These are phyloP conservation scores for Drosophila biarmipes DNA, from an alignment of 1,140 invertebrate species.

Conservation along the genomic window DNA sequence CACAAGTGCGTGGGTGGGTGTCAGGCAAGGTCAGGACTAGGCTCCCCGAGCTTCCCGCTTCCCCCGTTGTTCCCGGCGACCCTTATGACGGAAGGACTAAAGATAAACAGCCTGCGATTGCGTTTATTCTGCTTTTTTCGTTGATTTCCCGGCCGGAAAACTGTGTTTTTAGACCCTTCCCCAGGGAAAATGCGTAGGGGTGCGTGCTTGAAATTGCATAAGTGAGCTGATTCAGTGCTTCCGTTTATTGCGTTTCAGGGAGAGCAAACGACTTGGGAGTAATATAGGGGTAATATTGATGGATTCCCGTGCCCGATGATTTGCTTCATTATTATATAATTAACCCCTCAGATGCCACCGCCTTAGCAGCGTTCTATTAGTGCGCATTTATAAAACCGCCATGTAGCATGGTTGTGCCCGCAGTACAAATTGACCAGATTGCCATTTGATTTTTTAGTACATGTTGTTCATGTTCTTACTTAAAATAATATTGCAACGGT, in stretches of 20 bases:
- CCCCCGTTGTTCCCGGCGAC: background rate
- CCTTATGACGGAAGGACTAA: slow-evolving; percentile 39
- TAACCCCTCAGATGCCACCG: too few species aligned
- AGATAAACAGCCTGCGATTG: slow-evolving; percentile 43
- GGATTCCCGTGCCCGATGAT: background rate
- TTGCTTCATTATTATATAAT: background rate
- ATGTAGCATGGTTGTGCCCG: too few species aligned
- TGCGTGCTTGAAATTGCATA: slow-evolving; percentile 28
- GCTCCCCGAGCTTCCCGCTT: background rate
- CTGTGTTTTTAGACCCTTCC: background rate
- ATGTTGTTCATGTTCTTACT: too few species aligned
- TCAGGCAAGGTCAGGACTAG: slow-evolving; percentile 24
- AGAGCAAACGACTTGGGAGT: background rate
- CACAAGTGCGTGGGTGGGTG: background rate
- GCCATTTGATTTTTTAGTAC: too few species aligned
- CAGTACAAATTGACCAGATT: too few species aligned
- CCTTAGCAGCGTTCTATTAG: too few species aligned
- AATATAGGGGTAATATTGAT: slow-evolving; percentile 13
- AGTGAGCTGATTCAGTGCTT: slow-evolving; percentile 18
- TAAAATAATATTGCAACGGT: too few species aligned
- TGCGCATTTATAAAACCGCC: too few species aligned
- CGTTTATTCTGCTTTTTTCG: slow-evolving; percentile 19
- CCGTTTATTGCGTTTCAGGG: slow-evolving; percentile 32
- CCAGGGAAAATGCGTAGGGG: background rate
- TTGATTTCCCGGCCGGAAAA: background rate